A percentile compares a stretch with the other conserved stretches of the same genome.
phyloP scores from a whole-genome alignment of 92 coral and sea anemone species.

The Bergia puertoricense region DNA sequence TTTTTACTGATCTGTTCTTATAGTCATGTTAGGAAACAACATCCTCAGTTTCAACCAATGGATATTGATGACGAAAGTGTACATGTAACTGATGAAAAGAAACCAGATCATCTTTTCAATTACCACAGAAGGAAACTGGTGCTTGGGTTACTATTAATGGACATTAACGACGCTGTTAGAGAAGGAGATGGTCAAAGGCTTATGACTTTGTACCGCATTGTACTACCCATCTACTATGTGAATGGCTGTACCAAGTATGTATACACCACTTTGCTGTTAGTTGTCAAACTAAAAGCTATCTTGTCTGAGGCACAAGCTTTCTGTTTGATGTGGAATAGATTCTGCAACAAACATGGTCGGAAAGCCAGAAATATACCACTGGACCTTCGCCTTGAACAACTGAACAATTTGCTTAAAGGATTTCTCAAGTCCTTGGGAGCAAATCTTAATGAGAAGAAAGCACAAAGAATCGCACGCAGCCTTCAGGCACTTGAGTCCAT shows the following conservation, averaged over 20 bases:
- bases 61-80: constrained; percentile 1
- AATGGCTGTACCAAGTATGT: constrained; percentile 52
- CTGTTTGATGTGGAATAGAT: constrained; percentile 38
- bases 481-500: constrained; percentile 47
- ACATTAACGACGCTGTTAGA: constrained; percentile 50
- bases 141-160: constrained; percentile 48
- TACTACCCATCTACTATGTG: constrained; percentile 47
- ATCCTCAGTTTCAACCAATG: constrained; percentile 23
- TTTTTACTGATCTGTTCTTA: too few relatives aligned
- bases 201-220: constrained; percentile 47
- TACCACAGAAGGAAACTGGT: constrained; percentile 59
- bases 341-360: constrained; percentile 49
- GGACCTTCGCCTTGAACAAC: constrained; percentile 55
- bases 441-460: constrained; percentile 51
- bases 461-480: constrained; percentile 55
- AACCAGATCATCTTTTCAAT: constrained; percentile 47
- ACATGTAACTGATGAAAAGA: constrained; percentile 23
- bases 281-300: constrained; percentile 47
- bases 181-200: constrained; percentile 64
- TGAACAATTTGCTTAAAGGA: constrained; percentile 52
- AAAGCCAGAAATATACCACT: constrained; percentile 50
- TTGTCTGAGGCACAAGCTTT: constrained; percentile 51
- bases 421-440: constrained; percentile 50
- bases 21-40: constrained; percentile 50
- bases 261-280: constrained; percentile 45